These are phyloP conservation scores for Apteryx mantelli DNA, from an alignment of 2,113 vertebrate genomes.

Conservation along the genomic window DNA sequence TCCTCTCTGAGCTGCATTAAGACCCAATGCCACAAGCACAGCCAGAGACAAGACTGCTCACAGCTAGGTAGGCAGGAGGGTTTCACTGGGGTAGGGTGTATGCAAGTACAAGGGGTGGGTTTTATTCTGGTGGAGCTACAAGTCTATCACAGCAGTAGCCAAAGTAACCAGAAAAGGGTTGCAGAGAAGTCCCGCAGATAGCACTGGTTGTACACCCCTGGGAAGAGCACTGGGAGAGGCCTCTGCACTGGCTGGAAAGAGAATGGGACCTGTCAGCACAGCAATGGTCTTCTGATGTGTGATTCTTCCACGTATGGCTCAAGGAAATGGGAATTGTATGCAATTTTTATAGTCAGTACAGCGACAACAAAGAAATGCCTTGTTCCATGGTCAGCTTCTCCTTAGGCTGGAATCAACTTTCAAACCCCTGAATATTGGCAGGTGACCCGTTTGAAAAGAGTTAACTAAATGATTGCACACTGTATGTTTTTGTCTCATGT, in stretches of 20 bases:
- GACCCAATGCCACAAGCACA: not conserved
- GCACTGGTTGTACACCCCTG: not conserved
- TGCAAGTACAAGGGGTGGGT: not conserved
- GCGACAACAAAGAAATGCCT: not conserved
- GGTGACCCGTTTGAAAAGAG: not conserved
- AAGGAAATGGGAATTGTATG: not conserved
- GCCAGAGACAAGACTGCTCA: not conserved
- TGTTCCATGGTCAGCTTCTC: not conserved
- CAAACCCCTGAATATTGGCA: not conserved
- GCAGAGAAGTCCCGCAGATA: not conserved
- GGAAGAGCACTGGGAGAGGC: not conserved
- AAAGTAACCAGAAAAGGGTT: not conserved
- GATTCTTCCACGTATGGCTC: fast-evolving
- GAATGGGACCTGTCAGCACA: not conserved
- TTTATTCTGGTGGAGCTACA: not conserved
- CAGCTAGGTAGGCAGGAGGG: not conserved
- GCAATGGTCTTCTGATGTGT: not conserved
- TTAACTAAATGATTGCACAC: not conserved
- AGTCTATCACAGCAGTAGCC: not conserved
- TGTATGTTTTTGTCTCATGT: not conserved
- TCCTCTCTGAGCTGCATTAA: not conserved
- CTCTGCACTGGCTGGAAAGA: not conserved
- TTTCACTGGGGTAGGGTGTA: not conserved
- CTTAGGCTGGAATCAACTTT: not conserved
- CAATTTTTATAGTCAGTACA: not conserved